These are phyloP conservation scores for Ammodytes dubius DNA, from an alignment of 2,113 vertebrate genomes.

Conservation along the genomic window DNA sequence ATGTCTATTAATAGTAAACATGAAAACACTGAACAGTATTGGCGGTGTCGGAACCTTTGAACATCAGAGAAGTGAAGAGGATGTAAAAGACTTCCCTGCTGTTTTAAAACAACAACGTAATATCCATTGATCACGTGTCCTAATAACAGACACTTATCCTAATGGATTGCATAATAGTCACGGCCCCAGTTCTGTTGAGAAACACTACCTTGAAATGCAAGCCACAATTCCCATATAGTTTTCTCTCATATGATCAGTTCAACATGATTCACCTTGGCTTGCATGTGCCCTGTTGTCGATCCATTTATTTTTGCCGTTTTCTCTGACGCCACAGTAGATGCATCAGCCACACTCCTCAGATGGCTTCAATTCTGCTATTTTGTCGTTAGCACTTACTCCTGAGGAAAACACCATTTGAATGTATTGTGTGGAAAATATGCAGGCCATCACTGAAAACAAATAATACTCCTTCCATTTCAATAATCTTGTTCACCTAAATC, in stretches of 20 bases:
- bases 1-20: constrained; percentile 38
- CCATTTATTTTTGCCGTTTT: constrained; percentile 49
- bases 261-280: constrained; percentile 48
- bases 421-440: not conserved
- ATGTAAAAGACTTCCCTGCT: not conserved
- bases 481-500: constrained; percentile 7
- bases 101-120: not conserved
- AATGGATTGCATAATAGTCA: constrained; percentile 6
- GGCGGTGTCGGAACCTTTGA: not conserved
- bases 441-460: constrained; percentile 27
- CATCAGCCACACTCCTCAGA: constrained; percentile 34
- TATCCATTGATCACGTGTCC: constrained; percentile 18
- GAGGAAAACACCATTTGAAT: constrained; percentile 30
- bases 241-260: constrained; percentile 39
- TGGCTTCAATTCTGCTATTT: constrained; percentile 21
- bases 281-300: constrained; percentile 42
- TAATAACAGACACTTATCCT: constrained; percentile 13
- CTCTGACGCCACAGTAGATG: constrained; percentile 56
- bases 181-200: not conserved
- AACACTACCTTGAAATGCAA: constrained; percentile 15
- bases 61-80: constrained; percentile 22
- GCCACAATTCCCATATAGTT: constrained; percentile 40
- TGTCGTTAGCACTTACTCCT: constrained; percentile 9
- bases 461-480: constrained; percentile 39
- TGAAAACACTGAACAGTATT: constrained; percentile 26